Conservation (phyloP, 2,888 invertebrate species). For the Dichetophora obliterata region DNA sequence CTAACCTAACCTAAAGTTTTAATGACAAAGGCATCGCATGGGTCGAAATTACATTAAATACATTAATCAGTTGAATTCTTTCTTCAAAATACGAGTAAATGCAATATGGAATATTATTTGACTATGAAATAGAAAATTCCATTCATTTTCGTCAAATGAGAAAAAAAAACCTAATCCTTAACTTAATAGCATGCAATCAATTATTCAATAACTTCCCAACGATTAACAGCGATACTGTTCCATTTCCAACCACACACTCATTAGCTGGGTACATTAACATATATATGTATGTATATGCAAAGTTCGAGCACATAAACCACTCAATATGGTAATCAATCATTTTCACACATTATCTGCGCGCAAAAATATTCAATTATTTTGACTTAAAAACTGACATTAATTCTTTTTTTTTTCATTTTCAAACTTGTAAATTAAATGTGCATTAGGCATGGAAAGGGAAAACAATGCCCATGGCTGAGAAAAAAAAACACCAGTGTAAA, state of each 20-base stretch:
- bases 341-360: neutral
- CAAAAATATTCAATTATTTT: conserved; percentile 41
- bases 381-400: conserved; percentile 41
- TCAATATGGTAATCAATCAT: neutral
- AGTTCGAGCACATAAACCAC: no score
- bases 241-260: no score
- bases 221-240: neutral
- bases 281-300: no score
- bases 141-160: no score
- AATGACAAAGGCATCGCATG: no score
- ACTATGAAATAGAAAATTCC: no score
- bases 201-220: neutral
- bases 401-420: conserved; percentile 22
- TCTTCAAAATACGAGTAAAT: no score
- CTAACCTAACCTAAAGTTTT: no score
- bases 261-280: no score
- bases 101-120: no score
- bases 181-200: conserved; percentile 3
- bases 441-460: neutral
- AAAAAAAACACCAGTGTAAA: neutral
- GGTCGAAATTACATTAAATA: no score
- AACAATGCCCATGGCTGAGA: neutral
- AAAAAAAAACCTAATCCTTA: neutral
- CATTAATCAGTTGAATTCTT: no score
- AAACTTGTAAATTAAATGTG: neutral